Evolutionary conservation across 2,888 invertebrate species (phyloP).

Genomic region (Synergus umbraculus): DNA sequence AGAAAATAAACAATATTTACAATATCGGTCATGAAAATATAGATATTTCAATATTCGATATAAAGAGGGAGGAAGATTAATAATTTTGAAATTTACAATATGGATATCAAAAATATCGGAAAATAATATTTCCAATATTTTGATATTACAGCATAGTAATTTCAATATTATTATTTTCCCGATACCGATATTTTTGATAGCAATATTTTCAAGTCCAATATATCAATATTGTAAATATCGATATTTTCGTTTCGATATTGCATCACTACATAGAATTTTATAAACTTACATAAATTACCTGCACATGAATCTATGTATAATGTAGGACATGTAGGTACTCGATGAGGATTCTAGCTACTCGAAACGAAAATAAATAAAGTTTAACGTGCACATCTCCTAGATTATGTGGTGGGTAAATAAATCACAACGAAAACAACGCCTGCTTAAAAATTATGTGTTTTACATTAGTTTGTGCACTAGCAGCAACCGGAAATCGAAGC

Average conservation of each 20-base stretch:
- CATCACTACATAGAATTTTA: slow-evolving; percentile 40
- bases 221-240: background rate
- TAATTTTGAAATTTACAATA: too few species aligned
- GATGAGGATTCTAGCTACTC: slow-evolving; percentile 42
- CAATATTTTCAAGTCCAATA: slow-evolving; percentile 18
- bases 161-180: slow-evolving; percentile 8
- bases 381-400: slow-evolving; percentile 37
- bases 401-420: slow-evolving; percentile 43
- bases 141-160: too few species aligned
- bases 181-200: background rate
- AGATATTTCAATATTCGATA: too few species aligned
- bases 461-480: slow-evolving; percentile 65
- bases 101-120: too few species aligned
- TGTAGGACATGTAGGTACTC: slow-evolving; percentile 29
- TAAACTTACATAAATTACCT: slow-evolving; percentile 35
- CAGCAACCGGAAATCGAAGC: slow-evolving; percentile 60
- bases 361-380: slow-evolving; percentile 40
- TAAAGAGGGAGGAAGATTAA: too few species aligned
- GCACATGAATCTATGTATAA: slow-evolving; percentile 31
- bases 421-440: slow-evolving; percentile 44
- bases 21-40: too few species aligned
- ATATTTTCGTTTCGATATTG: too few species aligned
- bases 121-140: slow-evolving; percentile 6
- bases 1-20: too few species aligned
- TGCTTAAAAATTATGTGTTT: slow-evolving; percentile 45